A percentile compares a stretch with the other conserved stretches of the same genome.
phyloP scores from a whole-genome alignment of 2,113 vertebrate genomes.

The Paedocypris sp. region DNA sequence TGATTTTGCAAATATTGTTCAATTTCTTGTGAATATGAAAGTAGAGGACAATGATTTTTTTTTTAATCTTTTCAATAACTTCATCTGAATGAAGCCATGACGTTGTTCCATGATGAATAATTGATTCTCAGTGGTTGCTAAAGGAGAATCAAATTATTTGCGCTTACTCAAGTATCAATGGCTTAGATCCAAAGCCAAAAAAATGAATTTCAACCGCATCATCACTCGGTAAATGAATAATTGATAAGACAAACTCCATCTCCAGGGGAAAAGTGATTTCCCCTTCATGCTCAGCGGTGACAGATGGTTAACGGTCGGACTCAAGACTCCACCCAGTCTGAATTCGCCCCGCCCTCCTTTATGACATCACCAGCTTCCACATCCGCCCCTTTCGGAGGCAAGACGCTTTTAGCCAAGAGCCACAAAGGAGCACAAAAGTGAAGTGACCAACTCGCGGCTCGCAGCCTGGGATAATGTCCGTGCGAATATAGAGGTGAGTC shows the following conservation, averaged over 20 bases:
- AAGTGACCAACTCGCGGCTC: constrained; percentile 4
- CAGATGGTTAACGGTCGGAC: not conserved
- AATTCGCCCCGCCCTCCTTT: constrained; percentile 9
- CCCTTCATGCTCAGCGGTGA: not conserved
- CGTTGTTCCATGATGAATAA: no score
- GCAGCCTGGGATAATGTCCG: not conserved
- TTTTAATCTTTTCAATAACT: no score
- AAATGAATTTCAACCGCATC: not conserved
- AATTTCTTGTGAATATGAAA: no score
- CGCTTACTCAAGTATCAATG: no score
- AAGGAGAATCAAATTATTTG: no score
- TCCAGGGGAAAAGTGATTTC: constrained; percentile 2
- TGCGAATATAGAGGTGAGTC: not conserved
- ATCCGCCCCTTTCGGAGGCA: constrained; percentile 4
- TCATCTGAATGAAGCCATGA: no score
- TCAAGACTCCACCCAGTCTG: not conserved
- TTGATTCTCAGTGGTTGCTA: no score
- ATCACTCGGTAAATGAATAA: not conserved
- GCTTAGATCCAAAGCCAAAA: not conserved
- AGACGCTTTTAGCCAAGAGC: constrained; percentile 18
- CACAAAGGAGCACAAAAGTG: constrained; percentile 30
- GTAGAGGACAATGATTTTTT: no score
- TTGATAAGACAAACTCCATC: constrained; percentile 4
- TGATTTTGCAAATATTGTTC: no score
- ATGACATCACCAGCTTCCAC: constrained; percentile 25